phyloP scores from a whole-genome alignment of 2,797 vertebrate genomes.

The Leucoraja ocellata region DNA sequence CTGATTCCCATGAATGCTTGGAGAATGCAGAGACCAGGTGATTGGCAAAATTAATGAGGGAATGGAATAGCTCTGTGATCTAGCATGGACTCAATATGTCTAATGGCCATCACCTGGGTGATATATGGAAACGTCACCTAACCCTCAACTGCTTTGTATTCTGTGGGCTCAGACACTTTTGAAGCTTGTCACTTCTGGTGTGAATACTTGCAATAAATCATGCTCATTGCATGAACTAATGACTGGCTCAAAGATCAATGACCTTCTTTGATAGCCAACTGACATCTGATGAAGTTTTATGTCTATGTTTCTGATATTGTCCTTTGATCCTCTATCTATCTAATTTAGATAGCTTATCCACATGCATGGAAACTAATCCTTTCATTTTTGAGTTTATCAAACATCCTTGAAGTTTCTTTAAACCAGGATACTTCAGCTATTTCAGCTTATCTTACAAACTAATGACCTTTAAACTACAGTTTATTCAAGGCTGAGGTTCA shows the following conservation, averaged over 20 bases:
- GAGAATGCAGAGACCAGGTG: neutral
- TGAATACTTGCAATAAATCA: neutral
- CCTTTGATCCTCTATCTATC: neutral
- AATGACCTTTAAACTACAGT: neutral
- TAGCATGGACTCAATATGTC: no score
- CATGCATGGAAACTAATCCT: neutral
- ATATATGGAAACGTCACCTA: no score
- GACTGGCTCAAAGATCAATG: neutral
- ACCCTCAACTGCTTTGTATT: neutral
- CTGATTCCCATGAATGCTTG: neutral
- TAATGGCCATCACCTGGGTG: no score
- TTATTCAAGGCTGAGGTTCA: no score
- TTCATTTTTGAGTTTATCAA: neutral
- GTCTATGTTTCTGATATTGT: neutral
- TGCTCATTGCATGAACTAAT: neutral
- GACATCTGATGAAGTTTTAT: neutral
- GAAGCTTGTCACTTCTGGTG: neutral
- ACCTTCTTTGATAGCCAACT: neutral
- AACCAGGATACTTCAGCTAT: neutral
- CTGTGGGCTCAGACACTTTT: neutral
- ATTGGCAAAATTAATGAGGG: no score
- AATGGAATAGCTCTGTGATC: no score
- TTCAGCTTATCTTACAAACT: neutral
- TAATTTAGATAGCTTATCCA: neutral
- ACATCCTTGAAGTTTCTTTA: neutral